Evolutionary conservation across 2,888 invertebrate genomes (phyloP).

Genomic region (Dolichomitus sp.): DNA sequence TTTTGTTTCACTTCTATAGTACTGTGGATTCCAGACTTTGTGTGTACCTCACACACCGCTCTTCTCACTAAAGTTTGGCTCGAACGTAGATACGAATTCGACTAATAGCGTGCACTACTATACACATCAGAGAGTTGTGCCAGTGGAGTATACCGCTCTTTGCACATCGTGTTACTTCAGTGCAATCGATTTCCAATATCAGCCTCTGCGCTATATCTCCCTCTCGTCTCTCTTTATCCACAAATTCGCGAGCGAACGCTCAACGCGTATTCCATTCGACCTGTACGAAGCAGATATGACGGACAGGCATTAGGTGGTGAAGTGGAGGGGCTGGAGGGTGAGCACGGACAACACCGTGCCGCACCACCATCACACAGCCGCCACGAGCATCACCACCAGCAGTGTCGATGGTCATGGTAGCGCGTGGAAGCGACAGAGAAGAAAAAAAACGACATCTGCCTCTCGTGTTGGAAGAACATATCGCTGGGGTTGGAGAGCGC

Average conservation of each 20-base stretch:
- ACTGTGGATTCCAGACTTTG: background rate
- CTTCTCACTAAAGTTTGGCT: conserved; percentile 35
- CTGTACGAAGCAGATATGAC: conserved; percentile 71
- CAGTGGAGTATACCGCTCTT: conserved; percentile 47
- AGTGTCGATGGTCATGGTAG: conserved; percentile 34
- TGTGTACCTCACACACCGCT: conserved; percentile 14
- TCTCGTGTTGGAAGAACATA: conserved; percentile 20
- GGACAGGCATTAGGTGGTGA: conserved; percentile 62
- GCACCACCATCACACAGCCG: conserved; percentile 37
- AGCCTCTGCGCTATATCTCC: conserved; percentile 23
- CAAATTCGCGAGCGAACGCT: conserved; percentile 73
- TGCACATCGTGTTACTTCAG: conserved; percentile 56
- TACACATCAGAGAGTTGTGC: conserved; percentile 43
- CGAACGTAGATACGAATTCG: conserved; percentile 28
- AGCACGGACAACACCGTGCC: conserved; percentile 2
- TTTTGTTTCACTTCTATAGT: background rate
- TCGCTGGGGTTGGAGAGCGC: conserved; percentile 50
- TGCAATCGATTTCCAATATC: conserved; percentile 69
- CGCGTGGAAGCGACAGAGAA: conserved; percentile 33
- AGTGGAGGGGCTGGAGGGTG: background rate
- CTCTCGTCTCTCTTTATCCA: conserved; percentile 45
- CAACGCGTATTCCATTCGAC: conserved; percentile 79
- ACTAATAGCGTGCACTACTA: conserved; percentile 26
- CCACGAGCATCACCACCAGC: conserved; percentile 60
- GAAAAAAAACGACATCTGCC: conserved; percentile 13